Evolutionary conservation across 1,140 invertebrate genomes (phyloP).

Genomic region (Leptonema lineaticorne): DNA sequence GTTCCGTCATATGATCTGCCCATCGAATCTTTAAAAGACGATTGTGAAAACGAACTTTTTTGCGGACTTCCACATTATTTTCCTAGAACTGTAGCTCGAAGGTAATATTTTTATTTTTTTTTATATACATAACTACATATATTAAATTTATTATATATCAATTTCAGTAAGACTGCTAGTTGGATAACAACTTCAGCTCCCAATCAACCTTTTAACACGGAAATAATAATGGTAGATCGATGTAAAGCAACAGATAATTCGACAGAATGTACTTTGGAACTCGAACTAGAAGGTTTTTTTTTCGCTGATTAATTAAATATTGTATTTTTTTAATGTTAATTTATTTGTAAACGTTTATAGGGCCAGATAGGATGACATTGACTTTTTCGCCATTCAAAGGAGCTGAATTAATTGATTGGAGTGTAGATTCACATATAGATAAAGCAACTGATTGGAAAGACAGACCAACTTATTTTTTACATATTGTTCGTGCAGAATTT

Average conservation of each 20-base stretch:
- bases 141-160: not conserved
- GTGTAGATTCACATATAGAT: not conserved
- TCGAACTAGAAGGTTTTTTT: not conserved
- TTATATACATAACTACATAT: not conserved
- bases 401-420: constrained; percentile 6
- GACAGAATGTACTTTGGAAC: not conserved
- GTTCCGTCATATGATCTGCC: not conserved
- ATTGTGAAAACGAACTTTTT: constrained; percentile 34
- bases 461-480: constrained; percentile 14
- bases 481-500: not conserved
- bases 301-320: not conserved
- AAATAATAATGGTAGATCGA: not conserved
- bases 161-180: not conserved
- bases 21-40: constrained; percentile 11
- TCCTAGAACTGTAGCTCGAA: constrained; percentile 22
- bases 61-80: constrained; percentile 33
- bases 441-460: not conserved
- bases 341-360: not conserved
- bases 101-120: constrained; percentile 10
- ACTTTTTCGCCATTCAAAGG: constrained; percentile 15
- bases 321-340: not conserved
- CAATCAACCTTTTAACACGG: not conserved
- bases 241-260: not conserved
- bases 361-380: constrained; percentile 24
- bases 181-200: constrained; percentile 15